Evolutionary conservation across 2,113 vertebrate species (phyloP).

Genomic region (Orycteropus afer): DNA sequence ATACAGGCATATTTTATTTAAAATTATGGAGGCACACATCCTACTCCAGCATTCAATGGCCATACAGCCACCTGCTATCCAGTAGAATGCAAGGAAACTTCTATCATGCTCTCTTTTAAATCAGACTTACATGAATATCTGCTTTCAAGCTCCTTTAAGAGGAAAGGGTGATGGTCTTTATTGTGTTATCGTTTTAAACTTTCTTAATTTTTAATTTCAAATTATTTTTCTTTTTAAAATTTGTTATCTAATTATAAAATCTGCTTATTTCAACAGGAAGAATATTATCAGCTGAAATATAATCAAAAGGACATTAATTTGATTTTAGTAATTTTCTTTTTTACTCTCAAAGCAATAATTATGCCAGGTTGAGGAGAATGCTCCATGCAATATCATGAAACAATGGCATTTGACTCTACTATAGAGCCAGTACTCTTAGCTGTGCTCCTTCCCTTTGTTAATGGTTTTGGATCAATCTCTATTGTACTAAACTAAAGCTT

Average conservation of each 20-base stretch:
- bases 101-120: not conserved
- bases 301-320: not conserved
- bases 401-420: not conserved
- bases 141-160: not conserved
- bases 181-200: not conserved
- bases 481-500: not conserved
- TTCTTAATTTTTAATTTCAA: not conserved
- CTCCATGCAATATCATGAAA: not conserved
- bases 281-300: not conserved
- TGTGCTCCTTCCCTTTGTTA: fast-evolving
- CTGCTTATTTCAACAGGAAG: not conserved
- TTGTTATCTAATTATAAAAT: conserved; percentile 12
- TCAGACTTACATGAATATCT: not conserved
- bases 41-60: not conserved
- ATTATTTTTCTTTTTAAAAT: not conserved
- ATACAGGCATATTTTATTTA: not conserved
- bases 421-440: fast-evolving
- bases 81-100: not conserved
- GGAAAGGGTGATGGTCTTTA: not conserved
- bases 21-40: not conserved
- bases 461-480: not conserved
- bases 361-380: not conserved
- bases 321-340: conserved; percentile 26
- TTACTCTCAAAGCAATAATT: not conserved
- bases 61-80: fast-evolving